Percentiles rank a stretch among this genome's conserved stretches.
Evolutionary conservation across 2,113 vertebrate species (phyloP).

Genomic region (Dipodomys merriami): DNA sequence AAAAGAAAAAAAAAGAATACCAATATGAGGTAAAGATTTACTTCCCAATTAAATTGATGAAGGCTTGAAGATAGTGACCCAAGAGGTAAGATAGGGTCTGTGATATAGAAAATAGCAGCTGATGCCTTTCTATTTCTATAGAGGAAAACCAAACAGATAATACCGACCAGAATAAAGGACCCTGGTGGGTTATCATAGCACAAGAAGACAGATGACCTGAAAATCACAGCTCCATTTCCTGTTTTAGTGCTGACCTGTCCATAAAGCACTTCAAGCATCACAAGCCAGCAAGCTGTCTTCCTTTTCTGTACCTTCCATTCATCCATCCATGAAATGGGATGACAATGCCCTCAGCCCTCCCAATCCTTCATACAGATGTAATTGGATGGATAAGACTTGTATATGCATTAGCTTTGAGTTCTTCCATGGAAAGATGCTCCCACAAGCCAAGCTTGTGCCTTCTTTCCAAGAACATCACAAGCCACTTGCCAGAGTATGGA

Average conservation of each 20-base stretch:
- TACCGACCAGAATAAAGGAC: not conserved
- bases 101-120: not conserved
- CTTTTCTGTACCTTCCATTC: not conserved
- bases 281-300: not conserved
- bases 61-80: not conserved
- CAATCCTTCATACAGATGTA: not conserved
- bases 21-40: constrained; percentile 15
- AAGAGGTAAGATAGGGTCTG: not conserved
- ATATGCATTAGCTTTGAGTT: not conserved
- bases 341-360: not conserved
- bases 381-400: not conserved
- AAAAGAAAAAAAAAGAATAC: too few relatives aligned
- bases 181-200: not conserved
- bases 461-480: not conserved
- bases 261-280: not conserved
- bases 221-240: not conserved
- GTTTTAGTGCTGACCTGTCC: not conserved
- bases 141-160: not conserved
- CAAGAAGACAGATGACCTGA: not conserved
- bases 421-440: not conserved
- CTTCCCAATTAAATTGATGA: not conserved
- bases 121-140: not conserved
- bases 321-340: not conserved
- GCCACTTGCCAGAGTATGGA: not conserved
- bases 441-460: not conserved